These are phyloP conservation scores for Gymnarchus niloticus DNA, from an alignment of 2,113 vertebrate species.

Conservation along the genomic window DNA sequence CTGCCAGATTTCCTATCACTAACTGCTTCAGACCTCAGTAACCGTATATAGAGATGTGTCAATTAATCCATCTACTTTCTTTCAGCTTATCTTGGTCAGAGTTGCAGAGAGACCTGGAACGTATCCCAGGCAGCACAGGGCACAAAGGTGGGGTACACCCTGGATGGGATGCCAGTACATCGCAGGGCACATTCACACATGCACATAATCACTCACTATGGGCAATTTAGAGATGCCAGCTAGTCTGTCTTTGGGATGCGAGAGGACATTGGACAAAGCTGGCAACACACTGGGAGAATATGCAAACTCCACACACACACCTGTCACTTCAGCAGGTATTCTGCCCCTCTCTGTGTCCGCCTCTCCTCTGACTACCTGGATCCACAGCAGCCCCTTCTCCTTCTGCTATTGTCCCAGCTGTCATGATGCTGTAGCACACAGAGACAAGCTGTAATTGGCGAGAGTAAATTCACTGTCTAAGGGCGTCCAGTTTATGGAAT, in stretches of 20 bases:
- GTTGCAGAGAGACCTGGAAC: no score
- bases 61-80: no score
- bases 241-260: no score
- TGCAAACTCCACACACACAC: no score
- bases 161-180: no score
- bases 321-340: background rate
- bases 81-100: no score
- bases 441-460: background rate
- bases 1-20: background rate
- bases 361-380: background rate
- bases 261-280: no score
- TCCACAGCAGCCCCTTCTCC: background rate
- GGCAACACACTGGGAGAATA: no score
- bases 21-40: background rate
- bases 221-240: no score
- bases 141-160: no score
- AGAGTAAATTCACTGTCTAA: constrained; percentile 12
- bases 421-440: background rate
- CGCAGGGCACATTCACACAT: background rate
- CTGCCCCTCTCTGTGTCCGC: no score
- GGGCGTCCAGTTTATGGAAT: background rate
- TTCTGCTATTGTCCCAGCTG: constrained; percentile 8
- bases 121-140: no score
- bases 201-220: background rate
- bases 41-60: background rate